Conservation (phyloP, 2,888 invertebrate species). For the Chelonus formosanus region DNA sequence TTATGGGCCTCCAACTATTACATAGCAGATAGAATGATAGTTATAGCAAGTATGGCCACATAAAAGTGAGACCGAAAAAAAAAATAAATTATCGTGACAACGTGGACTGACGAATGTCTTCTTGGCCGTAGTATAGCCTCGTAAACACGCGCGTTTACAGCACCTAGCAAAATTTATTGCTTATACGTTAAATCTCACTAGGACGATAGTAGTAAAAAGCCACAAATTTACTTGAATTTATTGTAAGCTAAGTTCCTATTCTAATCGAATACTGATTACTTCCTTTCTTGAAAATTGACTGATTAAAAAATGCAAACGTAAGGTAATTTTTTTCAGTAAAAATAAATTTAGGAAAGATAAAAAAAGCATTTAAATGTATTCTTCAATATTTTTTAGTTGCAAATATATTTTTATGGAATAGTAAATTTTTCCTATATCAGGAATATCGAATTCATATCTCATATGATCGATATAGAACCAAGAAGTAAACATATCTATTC, state of each 20-base stretch:
- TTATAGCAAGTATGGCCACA: conserved; percentile 18
- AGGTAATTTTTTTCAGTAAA: no score
- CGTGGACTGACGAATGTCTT: conserved; percentile 34
- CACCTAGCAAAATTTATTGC: conserved; percentile 38
- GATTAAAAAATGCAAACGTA: no score
- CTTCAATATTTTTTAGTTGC: no score
- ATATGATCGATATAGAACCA: conserved; percentile 9
- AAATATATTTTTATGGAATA: neutral
- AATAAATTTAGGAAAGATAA: no score
- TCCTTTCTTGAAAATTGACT: no score
- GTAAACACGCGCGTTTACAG: conserved; percentile 43
- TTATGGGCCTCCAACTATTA: conserved; percentile 1
- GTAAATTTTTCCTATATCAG: conserved; percentile 5
- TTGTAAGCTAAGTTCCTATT: no score
- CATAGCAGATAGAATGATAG: neutral
- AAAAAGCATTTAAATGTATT: no score
- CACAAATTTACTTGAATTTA: conserved; percentile 37
- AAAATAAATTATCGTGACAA: conserved; percentile 41
- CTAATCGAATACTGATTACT: no score
- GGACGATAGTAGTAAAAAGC: conserved; percentile 38
- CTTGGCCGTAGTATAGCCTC: conserved; percentile 34
- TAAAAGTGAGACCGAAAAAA: conserved; percentile 12
- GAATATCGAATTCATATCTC: conserved; percentile 2
- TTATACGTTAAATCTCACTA: conserved; percentile 38
- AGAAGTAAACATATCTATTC: conserved; percentile 22